phyloP scores from a whole-genome alignment of 37 sponge, comb jelly and placozoan species.

The Halichondria panicea region DNA sequence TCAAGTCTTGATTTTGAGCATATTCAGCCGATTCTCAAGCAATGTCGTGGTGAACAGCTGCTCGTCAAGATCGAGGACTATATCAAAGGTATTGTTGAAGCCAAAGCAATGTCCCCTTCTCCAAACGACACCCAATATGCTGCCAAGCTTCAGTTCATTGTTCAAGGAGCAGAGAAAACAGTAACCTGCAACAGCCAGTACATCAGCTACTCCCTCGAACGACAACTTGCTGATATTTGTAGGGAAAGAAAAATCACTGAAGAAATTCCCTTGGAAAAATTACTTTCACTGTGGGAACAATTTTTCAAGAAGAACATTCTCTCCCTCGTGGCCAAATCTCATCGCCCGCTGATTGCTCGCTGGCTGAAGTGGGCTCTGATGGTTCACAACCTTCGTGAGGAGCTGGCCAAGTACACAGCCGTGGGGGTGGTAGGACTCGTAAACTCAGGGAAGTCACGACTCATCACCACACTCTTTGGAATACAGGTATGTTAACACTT shows the following conservation, averaged over 20 bases:
- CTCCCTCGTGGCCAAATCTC: constrained; percentile 10
- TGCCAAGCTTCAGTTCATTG: constrained; percentile 47
- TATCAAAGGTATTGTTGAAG: neutral
- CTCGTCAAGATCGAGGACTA: constrained; percentile 25
- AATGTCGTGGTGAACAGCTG: constrained; percentile 1
- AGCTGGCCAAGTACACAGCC: constrained; percentile 50
- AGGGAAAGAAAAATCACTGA: constrained; percentile 1
- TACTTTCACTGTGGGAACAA: constrained; percentile 20
- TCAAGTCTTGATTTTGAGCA: constrained; percentile 26
- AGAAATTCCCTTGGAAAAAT: neutral
- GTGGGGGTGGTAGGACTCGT: constrained; percentile 45
- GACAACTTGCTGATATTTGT: constrained; percentile 54
- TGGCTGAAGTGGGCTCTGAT: constrained; percentile 58
- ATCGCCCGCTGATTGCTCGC: constrained; percentile 51
- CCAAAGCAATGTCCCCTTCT: neutral
- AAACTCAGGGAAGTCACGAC: constrained; percentile 57
- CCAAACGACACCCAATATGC: constrained; percentile 16
- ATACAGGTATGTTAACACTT: constrained; percentile 27
- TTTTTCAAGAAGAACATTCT: constrained; percentile 39
- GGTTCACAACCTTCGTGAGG: constrained; percentile 44
- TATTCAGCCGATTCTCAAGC: constrained; percentile 11
- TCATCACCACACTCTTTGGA: constrained; percentile 46
- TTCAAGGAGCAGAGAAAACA: constrained; percentile 23
- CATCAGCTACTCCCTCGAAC: constrained; percentile 55
- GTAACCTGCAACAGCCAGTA: constrained; percentile 56